Percentiles rank a stretch among this genome's conserved stretches.
Conservation (phyloP, 2,113 vertebrate species). For the Gavia stellata region DNA sequence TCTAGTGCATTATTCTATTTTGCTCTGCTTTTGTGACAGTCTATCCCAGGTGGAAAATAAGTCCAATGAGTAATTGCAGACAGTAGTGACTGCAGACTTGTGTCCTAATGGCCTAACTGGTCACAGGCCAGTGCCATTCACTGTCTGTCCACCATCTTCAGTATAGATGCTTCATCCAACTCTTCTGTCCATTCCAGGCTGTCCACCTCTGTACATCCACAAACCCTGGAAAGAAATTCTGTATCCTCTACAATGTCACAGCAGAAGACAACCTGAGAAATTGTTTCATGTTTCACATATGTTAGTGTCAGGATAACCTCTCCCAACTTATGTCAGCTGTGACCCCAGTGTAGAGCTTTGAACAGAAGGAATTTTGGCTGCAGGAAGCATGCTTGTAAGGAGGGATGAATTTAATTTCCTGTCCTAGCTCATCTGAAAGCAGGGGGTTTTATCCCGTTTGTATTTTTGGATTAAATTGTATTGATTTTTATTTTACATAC, state of each 20-base stretch:
- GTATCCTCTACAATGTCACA: not conserved
- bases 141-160: not conserved
- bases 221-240: not conserved
- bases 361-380: not conserved
- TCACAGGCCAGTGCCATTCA: not conserved
- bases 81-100: not conserved
- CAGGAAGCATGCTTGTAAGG: not conserved
- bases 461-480: not conserved
- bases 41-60: not conserved
- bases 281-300: not conserved
- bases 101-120: not conserved
- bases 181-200: not conserved
- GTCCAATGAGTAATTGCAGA: not conserved
- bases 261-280: not conserved
- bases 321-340: not conserved
- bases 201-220: not conserved
- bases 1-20: not conserved
- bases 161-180: not conserved
- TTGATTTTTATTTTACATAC: not conserved
- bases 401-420: conserved; percentile 29
- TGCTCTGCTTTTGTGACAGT: not conserved
- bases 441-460: not conserved
- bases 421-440: not conserved
- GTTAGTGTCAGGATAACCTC: not conserved
- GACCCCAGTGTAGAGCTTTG: not conserved